Evolutionary conservation across 37 sponge, comb jelly and placozoan genomes (phyloP).

Genomic region (Haliclona indistincta): DNA sequence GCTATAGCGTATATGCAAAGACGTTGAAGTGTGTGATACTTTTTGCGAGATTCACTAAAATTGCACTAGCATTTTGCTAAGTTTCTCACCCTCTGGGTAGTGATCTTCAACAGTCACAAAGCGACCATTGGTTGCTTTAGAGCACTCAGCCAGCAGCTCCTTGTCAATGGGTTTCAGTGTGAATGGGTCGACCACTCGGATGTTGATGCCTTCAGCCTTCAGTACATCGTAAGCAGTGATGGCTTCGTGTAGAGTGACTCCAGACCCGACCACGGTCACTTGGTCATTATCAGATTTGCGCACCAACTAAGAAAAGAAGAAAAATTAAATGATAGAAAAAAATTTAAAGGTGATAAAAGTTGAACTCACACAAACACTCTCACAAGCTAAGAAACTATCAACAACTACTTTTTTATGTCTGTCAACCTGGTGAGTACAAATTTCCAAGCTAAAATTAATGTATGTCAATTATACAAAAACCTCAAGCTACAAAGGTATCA

Average conservation of each 20-base stretch:
- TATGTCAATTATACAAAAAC: too few relatives aligned
- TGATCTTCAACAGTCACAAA: slow-evolving; percentile 97
- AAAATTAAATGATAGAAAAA: too few relatives aligned
- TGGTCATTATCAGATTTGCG: slow-evolving; percentile 67
- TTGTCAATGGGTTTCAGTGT: slow-evolving; percentile 94
- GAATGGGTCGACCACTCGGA: slow-evolving; percentile 95
- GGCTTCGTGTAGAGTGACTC: slow-evolving; percentile 92
- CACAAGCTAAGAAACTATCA: too few relatives aligned
- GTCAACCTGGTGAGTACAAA: too few relatives aligned
- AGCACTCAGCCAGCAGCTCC: slow-evolving; percentile 67
- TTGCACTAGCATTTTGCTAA: not conserved
- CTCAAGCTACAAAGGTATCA: too few relatives aligned
- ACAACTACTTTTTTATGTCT: too few relatives aligned
- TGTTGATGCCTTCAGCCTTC: slow-evolving; percentile 77
- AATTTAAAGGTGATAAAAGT: too few relatives aligned
- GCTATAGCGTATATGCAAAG: too few relatives aligned
- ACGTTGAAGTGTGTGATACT: too few relatives aligned
- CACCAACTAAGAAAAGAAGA: slow-evolving; percentile 53
- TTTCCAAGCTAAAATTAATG: too few relatives aligned
- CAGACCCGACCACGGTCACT: slow-evolving; percentile 93
- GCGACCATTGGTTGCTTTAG: slow-evolving; percentile 83
- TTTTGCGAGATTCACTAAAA: too few relatives aligned
- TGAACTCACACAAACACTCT: too few relatives aligned
- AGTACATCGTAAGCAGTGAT: slow-evolving; percentile 70
- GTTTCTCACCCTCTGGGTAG: slow-evolving; percentile 78